phyloP scores from a whole-genome alignment of 2,797 vertebrate genomes.

The Distichodus sexfasciatus region DNA sequence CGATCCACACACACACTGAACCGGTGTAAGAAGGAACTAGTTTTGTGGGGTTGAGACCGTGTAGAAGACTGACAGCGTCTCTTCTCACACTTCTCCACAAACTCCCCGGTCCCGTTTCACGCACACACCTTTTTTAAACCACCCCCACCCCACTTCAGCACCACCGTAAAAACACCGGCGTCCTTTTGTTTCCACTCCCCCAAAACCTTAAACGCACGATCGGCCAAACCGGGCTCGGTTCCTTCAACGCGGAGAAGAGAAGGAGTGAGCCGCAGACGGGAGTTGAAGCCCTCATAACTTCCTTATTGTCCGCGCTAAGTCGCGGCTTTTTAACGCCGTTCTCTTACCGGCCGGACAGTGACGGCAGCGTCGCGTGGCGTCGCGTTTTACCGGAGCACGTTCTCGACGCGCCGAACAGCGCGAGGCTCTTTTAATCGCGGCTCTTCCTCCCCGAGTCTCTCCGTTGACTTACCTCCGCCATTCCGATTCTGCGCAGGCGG shows the following conservation, averaged over 20 bases:
- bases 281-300: conserved; percentile 68
- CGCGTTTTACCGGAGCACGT: conserved; percentile 28
- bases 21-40: conserved; percentile 68
- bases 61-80: conserved; percentile 25
- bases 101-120: neutral
- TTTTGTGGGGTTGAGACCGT: conserved; percentile 42
- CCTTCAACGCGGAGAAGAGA: conserved; percentile 70
- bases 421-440: conserved; percentile 54
- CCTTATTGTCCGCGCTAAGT: conserved; percentile 41
- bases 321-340: conserved; percentile 30
- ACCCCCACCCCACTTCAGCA: conserved; percentile 65
- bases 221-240: conserved; percentile 44
- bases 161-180: conserved; percentile 61
- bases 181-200: conserved; percentile 65
- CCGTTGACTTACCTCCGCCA: conserved; percentile 83
- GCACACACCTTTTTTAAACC: conserved; percentile 44
- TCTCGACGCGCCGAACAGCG: conserved; percentile 45
- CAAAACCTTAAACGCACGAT: conserved; percentile 58
- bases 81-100: neutral
- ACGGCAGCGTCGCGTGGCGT: conserved; percentile 34
- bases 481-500: conserved; percentile 80
- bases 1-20: conserved; percentile 57
- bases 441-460: conserved; percentile 64
- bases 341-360: conserved; percentile 43
- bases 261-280: too few relatives aligned